Conservation (phyloP, 2,113 vertebrate genomes). For the Otus sunia region DNA sequence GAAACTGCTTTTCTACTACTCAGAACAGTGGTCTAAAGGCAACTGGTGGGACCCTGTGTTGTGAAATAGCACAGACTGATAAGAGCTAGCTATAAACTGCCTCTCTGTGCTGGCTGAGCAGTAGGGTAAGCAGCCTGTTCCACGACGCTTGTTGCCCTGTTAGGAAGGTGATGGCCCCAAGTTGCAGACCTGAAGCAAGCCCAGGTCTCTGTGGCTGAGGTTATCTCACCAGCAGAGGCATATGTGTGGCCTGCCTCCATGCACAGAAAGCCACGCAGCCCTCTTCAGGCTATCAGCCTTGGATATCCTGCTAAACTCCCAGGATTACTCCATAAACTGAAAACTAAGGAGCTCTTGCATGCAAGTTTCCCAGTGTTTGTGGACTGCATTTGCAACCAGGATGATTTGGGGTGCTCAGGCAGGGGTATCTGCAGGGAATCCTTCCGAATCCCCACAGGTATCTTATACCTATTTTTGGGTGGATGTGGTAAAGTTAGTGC, state of each 20-base stretch:
- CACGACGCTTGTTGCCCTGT: accelerated
- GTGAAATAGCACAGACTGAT: background rate
- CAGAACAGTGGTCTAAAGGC: background rate
- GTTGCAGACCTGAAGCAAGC: background rate
- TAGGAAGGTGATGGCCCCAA: background rate
- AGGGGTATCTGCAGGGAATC: no score
- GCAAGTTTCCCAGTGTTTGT: background rate
- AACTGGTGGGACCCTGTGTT: background rate
- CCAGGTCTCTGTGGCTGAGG: accelerated
- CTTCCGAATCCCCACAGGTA: no score
- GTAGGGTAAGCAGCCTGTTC: accelerated
- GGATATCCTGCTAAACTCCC: accelerated
- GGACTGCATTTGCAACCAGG: background rate
- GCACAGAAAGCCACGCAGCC: background rate
- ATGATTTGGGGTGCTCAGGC: background rate
- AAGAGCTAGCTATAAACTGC: background rate
- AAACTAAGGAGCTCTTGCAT: background rate
- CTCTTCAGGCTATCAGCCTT: background rate
- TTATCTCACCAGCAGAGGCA: background rate
- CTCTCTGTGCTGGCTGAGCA: accelerated
- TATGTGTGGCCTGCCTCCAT: accelerated
- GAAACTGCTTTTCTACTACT: background rate
- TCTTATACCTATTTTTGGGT: background rate
- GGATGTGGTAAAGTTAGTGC: background rate
- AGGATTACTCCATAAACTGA: accelerated